phyloP scores from a whole-genome alignment of 2,888 invertebrate species.

The Nebria brevicollis region DNA sequence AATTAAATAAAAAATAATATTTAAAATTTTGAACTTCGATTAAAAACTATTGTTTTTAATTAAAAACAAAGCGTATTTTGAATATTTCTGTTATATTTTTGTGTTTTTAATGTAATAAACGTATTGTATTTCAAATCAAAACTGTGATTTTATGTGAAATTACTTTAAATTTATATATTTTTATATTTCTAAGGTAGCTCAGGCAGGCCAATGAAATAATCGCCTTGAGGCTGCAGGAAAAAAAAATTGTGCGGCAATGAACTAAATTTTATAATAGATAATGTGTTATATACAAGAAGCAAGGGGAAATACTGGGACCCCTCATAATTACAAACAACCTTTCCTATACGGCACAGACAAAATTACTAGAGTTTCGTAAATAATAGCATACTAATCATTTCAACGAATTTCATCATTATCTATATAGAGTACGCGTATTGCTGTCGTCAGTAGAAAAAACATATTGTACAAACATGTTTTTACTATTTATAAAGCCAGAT shows the following conservation, averaged over 20 bases:
- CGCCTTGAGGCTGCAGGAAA: too few species aligned
- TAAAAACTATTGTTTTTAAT: too few species aligned
- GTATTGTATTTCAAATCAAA: too few species aligned
- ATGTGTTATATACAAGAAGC: not conserved
- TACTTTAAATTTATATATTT: too few species aligned
- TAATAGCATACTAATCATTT: not conserved
- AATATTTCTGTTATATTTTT: too few species aligned
- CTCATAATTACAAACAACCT: not conserved
- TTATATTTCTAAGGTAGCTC: too few species aligned
- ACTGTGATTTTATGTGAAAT: too few species aligned
- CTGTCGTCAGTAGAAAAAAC: constrained; percentile 19
- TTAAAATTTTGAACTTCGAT: too few species aligned
- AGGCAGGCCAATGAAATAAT: too few species aligned
- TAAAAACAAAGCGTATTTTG: too few species aligned
- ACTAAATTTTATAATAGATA: not conserved
- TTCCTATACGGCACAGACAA: not conserved
- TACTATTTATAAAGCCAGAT: constrained; percentile 13
- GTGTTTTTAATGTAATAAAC: too few species aligned
- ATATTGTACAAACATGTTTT: constrained; percentile 37
- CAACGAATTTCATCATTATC: constrained; percentile 23
- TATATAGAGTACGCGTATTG: constrained; percentile 4
- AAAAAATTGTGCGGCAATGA: not conserved
- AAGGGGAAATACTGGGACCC: not conserved
- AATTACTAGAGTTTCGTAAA: not conserved
- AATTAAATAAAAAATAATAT: too few species aligned